A percentile compares a stretch with the other conserved stretches of the same genome.
These are phyloP conservation scores for Epinephelus malabaricus DNA, from an alignment of 2,797 vertebrate species.

Conservation along the genomic window DNA sequence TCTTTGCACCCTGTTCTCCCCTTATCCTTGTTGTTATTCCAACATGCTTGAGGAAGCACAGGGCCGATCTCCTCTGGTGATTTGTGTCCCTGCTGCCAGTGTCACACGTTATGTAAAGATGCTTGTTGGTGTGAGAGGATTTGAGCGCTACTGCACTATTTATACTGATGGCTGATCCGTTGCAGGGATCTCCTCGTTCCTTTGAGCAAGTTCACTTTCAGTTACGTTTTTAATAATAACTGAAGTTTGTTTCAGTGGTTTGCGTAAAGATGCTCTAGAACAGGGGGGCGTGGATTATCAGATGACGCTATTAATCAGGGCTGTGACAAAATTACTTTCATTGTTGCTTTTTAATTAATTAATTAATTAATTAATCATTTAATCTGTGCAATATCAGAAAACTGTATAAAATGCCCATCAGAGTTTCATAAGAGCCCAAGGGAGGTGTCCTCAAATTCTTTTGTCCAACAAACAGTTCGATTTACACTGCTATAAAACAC, in stretches of 20 bases:
- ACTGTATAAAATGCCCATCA: too few species aligned
- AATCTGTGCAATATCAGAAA: too few species aligned
- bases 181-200: conserved; percentile 34
- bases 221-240: not conserved
- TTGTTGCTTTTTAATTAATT: not conserved
- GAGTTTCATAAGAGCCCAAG: too few species aligned
- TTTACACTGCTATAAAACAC: too few species aligned
- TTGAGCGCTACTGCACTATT: conserved; percentile 62
- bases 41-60: conserved; percentile 50
- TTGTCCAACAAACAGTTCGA: too few species aligned
- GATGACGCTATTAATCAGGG: not conserved
- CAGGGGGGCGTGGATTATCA: not conserved
- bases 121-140: conserved; percentile 57
- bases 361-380: too few species aligned
- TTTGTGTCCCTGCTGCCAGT: conserved; percentile 46
- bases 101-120: conserved; percentile 56
- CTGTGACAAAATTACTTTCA: not conserved
- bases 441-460: too few species aligned
- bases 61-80: conserved; percentile 34
- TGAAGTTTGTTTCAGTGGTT: not conserved
- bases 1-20: conserved; percentile 42
- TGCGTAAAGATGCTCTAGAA: not conserved
- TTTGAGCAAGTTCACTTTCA: conserved; percentile 25
- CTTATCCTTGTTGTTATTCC: conserved; percentile 60
- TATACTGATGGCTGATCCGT: conserved; percentile 59